These are phyloP conservation scores for Drosophila siamana DNA, from an alignment of 2,888 invertebrate species.

Conservation along the genomic window DNA sequence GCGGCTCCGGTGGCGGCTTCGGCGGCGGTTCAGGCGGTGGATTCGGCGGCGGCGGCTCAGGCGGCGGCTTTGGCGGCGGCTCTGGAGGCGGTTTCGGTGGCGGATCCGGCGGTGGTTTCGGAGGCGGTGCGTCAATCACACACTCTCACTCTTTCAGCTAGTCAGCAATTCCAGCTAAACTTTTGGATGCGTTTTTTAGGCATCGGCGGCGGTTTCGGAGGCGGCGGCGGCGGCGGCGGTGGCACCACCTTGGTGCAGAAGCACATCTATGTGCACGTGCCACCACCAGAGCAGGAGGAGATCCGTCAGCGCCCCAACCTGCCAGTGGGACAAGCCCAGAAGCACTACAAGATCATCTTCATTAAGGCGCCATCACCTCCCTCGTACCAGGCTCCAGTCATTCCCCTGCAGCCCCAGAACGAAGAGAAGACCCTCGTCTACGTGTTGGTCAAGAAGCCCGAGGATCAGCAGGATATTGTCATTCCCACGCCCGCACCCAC, in stretches of 20 bases:
- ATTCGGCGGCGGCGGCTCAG: constrained; percentile 57
- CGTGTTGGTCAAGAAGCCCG: constrained; percentile 95
- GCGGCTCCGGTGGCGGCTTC: constrained; percentile 62
- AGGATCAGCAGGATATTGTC: constrained; percentile 92
- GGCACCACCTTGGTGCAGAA: constrained; percentile 89
- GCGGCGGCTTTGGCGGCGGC: constrained; percentile 50
- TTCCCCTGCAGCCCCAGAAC: constrained; percentile 92
- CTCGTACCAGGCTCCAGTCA: constrained; percentile 92
- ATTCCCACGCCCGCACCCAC: constrained; percentile 92
- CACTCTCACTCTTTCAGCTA: not conserved
- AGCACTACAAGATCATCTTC: constrained; percentile 96
- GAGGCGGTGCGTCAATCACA: constrained; percentile 68
- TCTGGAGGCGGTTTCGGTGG: constrained; percentile 61
- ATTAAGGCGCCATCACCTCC: constrained; percentile 95
- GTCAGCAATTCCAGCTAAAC: constrained; percentile 28
- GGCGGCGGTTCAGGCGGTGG: constrained; percentile 58
- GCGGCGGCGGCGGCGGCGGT: constrained; percentile 83
- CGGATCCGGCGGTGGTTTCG: constrained; percentile 63
- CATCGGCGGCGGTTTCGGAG: constrained; percentile 70
- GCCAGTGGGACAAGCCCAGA: constrained; percentile 91
- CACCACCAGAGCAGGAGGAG: constrained; percentile 94
- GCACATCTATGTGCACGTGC: constrained; percentile 95
- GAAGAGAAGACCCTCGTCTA: constrained; percentile 95
- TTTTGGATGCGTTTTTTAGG: constrained; percentile 53
- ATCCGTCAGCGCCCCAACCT: constrained; percentile 88